A percentile compares a stretch with the other conserved stretches of the same genome.
These are phyloP conservation scores for Camelus bactrianus DNA, from an alignment of 2,113 vertebrate genomes.

Conservation along the genomic window DNA sequence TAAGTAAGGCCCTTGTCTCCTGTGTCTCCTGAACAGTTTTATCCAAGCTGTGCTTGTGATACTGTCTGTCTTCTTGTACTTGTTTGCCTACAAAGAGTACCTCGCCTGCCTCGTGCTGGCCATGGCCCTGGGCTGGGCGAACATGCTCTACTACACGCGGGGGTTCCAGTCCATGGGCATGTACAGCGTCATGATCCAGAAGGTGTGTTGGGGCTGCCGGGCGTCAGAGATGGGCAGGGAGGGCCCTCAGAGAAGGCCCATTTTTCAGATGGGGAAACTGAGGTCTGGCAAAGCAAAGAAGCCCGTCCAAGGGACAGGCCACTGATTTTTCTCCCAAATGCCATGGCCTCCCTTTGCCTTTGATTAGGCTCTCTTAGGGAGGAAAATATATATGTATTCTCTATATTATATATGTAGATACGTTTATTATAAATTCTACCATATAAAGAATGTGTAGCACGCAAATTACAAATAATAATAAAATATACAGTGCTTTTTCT, in stretches of 20 bases:
- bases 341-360: neutral
- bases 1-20: constrained; percentile 84
- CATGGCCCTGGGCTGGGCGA: constrained; percentile 92
- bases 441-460: neutral
- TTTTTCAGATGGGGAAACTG: neutral
- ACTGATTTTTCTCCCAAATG: neutral
- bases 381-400: neutral
- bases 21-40: constrained; percentile 90
- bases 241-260: neutral
- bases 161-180: constrained; percentile 92
- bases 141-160: constrained; percentile 92
- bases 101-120: constrained; percentile 91
- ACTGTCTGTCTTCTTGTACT: constrained; percentile 90
- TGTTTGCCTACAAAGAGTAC: constrained; percentile 90
- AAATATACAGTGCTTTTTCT: neutral
- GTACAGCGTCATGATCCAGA: constrained; percentile 93
- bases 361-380: neutral
- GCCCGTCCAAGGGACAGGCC: neutral
- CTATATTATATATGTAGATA: neutral
- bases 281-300: neutral
- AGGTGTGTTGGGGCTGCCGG: constrained; percentile 79
- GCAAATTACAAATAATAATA: neutral
- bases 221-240: neutral
- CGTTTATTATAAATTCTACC: neutral
- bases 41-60: constrained; percentile 91